Base-by-base conservation (phyloP, 2,113 vertebrate species). In the Ciconia boyciana region DNA sequence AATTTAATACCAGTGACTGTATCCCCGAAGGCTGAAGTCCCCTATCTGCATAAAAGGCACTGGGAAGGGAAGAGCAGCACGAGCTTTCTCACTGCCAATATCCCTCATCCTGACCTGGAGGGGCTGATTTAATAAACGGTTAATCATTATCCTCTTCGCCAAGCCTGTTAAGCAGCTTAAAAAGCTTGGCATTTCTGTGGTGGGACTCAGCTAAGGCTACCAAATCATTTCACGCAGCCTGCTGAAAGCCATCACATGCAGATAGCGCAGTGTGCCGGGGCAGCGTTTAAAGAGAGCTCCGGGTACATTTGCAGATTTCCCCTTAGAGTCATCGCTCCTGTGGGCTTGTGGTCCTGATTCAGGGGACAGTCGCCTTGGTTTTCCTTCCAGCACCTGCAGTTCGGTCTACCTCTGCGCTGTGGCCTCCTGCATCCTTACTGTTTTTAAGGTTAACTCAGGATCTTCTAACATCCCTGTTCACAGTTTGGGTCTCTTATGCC, bases 141-240 rank as follows among this genome's bases (percentile, higher is more conserved):
- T 95, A 95, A 95, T 97, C 92, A 84, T 91, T 91, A 95, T 97
- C 94, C 94, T 91, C 95, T 94, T 84, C 2, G 11, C 87, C 94
- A 96, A 96, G 95, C 87, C 84, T 89, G 93, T 82, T 96, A 97
- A 97, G 96, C 89, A 85, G 91, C 95, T 95, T 95, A 96, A 95
- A 91, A 20, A 93, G 91, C 94, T 95, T 93, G 95, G 94, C 84
- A 65, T 70, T 96, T 84, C 95, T 79, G 83, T 58, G 95, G 93
- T 85, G 93, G 74, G 78, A 93, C 87, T 94, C 94, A 46, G 84
- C 89, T 91, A 61, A 93, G 83, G 87, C 96, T 85, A 87, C 95
- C 71, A 79, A 91, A 89, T 82, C 52, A 72, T 49, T 89, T 70
- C 93, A n/a, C 10, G 3, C 74, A 79, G 92, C 60, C 76, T 71